Percentiles rank a stretch among this genome's conserved stretches.
These are phyloP conservation scores for Zaprionus bogoriensis DNA, from an alignment of 2,888 invertebrate genomes.

Conservation along the genomic window DNA sequence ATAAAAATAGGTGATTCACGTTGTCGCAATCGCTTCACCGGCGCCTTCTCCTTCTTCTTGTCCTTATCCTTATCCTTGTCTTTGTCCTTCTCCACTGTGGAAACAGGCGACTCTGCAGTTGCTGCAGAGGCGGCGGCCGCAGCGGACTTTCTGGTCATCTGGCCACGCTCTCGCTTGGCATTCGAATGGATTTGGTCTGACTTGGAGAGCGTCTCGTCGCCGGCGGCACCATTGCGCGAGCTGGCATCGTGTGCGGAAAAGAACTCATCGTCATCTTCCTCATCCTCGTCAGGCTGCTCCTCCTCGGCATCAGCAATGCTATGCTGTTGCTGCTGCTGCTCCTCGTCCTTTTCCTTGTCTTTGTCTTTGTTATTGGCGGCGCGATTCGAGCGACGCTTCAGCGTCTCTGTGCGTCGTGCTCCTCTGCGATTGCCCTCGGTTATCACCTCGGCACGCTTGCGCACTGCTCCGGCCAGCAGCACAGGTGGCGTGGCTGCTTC, in stretches of 20 bases:
- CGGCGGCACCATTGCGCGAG: conserved; percentile 61
- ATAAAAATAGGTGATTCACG: conserved; percentile 81
- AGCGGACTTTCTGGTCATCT: conserved; percentile 38
- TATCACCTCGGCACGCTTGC: conserved; percentile 84
- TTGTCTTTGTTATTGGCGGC: conserved; percentile 64
- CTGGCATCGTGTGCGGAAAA: conserved; percentile 69
- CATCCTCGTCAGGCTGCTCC: conserved; percentile 25
- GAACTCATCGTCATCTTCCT: conserved; percentile 67
- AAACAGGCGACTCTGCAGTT: conserved; percentile 19
- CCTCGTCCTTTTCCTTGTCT: conserved; percentile 21
- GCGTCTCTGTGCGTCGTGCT: conserved; percentile 73
- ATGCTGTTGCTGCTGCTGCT: background rate
- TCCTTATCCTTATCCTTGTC: conserved; percentile 38
- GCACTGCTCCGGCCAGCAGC: conserved; percentile 83
- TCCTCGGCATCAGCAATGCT: background rate
- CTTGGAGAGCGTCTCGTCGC: conserved; percentile 42
- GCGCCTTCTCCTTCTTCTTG: conserved; percentile 48
- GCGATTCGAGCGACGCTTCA: conserved; percentile 80
- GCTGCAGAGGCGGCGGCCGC: conserved; percentile 8
- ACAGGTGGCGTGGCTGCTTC: conserved; percentile 27
- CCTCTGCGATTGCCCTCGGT: conserved; percentile 80
- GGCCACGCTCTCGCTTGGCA: conserved; percentile 58
- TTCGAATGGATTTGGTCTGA: conserved; percentile 41
- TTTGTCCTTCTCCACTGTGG: conserved; percentile 17
- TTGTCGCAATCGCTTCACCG: conserved; percentile 78